These are phyloP conservation scores for Drosophila falleni DNA, from an alignment of 2,888 invertebrate species.

Conservation along the genomic window DNA sequence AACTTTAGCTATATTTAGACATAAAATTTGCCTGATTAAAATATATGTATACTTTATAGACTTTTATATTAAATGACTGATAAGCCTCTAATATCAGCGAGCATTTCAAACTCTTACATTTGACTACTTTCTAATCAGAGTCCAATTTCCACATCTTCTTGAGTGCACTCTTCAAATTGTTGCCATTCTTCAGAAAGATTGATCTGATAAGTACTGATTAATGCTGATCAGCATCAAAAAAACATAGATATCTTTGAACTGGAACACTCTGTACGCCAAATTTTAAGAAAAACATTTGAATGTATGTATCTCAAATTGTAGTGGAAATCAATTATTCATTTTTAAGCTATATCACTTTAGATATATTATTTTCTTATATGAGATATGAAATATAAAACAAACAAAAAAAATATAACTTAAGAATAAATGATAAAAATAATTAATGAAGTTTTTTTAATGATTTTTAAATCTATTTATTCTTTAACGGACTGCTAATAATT, in stretches of 20 bases:
- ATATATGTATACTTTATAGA: conserved; percentile 21
- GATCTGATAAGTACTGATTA: conserved; percentile 11
- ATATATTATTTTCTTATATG: background rate
- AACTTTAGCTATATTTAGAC: conserved; percentile 37
- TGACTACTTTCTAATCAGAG: conserved; percentile 21
- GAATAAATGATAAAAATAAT: background rate
- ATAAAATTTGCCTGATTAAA: conserved; percentile 21
- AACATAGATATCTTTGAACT: background rate
- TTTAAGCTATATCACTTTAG: background rate
- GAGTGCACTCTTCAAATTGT: conserved; percentile 4
- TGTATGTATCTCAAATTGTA: too few species aligned
- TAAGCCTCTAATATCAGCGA: conserved; percentile 22
- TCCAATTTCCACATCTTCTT: conserved; percentile 8
- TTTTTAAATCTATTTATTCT: too few species aligned
- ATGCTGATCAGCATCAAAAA: conserved; percentile 11
- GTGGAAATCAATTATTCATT: too few species aligned
- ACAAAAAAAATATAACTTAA: background rate
- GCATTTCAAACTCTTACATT: conserved; percentile 20
- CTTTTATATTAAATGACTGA: conserved; percentile 43
- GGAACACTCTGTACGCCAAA: background rate
- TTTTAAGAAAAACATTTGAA: background rate
- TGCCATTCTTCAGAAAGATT: background rate
- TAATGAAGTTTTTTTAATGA: too few species aligned
- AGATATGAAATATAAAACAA: background rate
- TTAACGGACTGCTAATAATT: background rate